A percentile compares a stretch with the other conserved stretches of the same genome.
Evolutionary conservation across 2,797 vertebrate species (phyloP).

Genomic region (Falco berigora): DNA sequence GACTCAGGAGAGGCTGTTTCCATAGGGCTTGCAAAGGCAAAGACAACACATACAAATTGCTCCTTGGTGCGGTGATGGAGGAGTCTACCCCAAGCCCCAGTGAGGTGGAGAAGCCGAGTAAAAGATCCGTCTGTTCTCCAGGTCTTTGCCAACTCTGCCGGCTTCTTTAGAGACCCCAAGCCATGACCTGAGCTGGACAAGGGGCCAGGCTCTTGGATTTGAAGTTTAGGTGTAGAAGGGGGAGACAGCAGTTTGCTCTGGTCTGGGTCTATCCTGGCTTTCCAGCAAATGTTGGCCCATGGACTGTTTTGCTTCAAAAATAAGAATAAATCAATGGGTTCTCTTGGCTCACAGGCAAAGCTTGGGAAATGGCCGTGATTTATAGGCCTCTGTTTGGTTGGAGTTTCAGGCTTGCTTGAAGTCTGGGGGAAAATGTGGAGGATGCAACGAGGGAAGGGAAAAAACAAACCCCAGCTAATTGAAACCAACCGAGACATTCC

Average conservation of each 20-base stretch:
- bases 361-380: neutral
- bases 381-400: neutral
- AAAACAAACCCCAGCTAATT: neutral
- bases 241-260: neutral
- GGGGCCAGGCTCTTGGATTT: neutral
- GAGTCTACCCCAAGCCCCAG: accelerated
- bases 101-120: neutral
- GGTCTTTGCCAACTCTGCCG: too few relatives aligned
- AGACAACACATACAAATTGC: neutral
- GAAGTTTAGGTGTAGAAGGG: neutral
- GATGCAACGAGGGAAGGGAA: neutral
- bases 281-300: neutral
- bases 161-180: neutral
- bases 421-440: neutral
- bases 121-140: neutral
- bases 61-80: neutral
- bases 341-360: neutral
- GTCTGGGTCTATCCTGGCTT: neutral
- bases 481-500: neutral
- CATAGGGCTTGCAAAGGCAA: neutral
- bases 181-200: neutral
- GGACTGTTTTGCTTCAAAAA: neutral
- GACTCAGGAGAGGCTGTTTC: neutral
- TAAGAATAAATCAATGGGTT: neutral
- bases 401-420: neutral